Evolutionary conservation across 1,140 invertebrate species (phyloP).

Genomic region (Zophobas morio): DNA sequence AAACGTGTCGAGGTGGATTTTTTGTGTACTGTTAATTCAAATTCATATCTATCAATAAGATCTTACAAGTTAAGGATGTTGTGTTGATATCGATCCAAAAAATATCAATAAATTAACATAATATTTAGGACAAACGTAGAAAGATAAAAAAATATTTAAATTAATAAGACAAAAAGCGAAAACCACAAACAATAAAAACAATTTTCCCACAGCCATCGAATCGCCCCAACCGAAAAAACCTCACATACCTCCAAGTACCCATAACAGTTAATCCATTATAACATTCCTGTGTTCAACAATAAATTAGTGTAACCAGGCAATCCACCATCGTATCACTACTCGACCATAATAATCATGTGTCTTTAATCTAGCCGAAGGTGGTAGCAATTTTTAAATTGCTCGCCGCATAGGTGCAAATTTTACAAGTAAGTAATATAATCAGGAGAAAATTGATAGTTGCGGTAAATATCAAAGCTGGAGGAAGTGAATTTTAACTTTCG

Average conservation of each 20-base stretch:
- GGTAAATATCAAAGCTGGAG: too few relatives aligned
- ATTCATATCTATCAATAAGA: too few relatives aligned
- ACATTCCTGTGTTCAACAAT: slow-evolving; percentile 9
- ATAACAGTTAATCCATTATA: slow-evolving; percentile 13
- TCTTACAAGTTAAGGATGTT: too few relatives aligned
- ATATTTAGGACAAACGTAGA: too few relatives aligned
- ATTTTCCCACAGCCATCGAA: neutral
- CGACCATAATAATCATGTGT: slow-evolving; percentile 14
- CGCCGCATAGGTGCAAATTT: neutral
- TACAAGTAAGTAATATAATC: neutral
- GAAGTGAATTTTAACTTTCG: too few relatives aligned
- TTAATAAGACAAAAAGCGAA: neutral
- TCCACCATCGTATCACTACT: neutral
- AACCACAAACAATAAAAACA: neutral
- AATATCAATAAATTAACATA: too few relatives aligned
- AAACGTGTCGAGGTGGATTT: too few relatives aligned
- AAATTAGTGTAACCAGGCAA: slow-evolving; percentile 3
- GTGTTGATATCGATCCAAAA: too few relatives aligned
- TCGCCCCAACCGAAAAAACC: neutral
- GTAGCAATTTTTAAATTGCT: slow-evolving; percentile 4
- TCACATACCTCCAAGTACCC: neutral
- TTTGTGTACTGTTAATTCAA: too few relatives aligned
- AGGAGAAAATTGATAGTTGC: neutral
- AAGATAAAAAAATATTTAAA: neutral
- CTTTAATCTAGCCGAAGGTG: neutral